These are phyloP conservation scores for Dynastes grantii DNA, from an alignment of 2,888 invertebrate species.

Conservation along the genomic window DNA sequence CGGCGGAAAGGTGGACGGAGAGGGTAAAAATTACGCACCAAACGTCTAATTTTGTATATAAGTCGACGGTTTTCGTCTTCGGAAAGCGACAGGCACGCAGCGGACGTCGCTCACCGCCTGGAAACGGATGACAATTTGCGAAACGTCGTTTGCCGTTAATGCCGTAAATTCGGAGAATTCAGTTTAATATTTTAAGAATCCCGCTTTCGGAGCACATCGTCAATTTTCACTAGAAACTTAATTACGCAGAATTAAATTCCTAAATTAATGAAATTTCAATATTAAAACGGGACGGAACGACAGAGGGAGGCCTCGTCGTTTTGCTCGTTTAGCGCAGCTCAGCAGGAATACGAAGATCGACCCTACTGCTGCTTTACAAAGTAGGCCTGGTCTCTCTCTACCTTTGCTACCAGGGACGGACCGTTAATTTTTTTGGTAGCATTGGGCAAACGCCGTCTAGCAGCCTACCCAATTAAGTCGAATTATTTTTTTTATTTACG, in stretches of 20 bases:
- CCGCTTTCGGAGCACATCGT: constrained; percentile 36
- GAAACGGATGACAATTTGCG: constrained; percentile 12
- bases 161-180: constrained; percentile 31
- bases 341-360: neutral
- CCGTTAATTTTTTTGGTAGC: too few species aligned
- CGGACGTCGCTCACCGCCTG: neutral
- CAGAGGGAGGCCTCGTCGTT: neutral
- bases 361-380: neutral
- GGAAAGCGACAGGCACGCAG: neutral
- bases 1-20: neutral
- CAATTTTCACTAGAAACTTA: constrained; percentile 51
- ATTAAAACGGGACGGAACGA: constrained; percentile 25
- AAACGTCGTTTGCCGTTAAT: constrained; percentile 16
- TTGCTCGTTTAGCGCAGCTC: neutral
- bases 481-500: too few species aligned
- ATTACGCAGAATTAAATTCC: constrained; percentile 56
- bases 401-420: too few species aligned
- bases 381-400: too few species aligned
- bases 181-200: constrained; percentile 44
- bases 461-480: too few species aligned
- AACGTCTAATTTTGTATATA: constrained; percentile 16
- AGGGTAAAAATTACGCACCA: constrained; percentile 5
- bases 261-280: constrained; percentile 55
- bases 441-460: too few species aligned
- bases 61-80: neutral